Evolutionary conservation across 2,113 vertebrate genomes (phyloP), one percentile per base, ranked within the genome.

Genomic region (Empidonax alnorum): DNA sequence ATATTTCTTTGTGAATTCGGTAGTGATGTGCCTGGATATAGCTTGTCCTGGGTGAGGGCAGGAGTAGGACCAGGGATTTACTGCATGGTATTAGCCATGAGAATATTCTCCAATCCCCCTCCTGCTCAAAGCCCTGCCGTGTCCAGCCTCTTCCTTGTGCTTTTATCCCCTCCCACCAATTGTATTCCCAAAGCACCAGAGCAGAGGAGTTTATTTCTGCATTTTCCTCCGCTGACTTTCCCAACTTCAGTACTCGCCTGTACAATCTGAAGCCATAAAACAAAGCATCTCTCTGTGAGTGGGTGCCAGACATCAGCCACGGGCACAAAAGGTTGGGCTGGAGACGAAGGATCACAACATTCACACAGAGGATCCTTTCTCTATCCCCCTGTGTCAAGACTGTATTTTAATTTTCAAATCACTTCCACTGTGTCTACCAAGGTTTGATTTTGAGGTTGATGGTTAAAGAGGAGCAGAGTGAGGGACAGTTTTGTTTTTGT

Each of bases 351-450:
- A 55, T 73, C 73, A 66, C 20, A 95, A 75, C 35, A 73, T 47
- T 39, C 42, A 73, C 55, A 81, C 74, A 94, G 82, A 80, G 15
- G 12, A 30, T 59, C 75, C 69, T 71, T 86, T 94, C 35, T 81
- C 56, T 22, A 0, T 44, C 50, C 62, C 37, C 76, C n/a, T 87
- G 28, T 35, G 52, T 61, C 71, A 49, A 71, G 50, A 25, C 67
- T 67, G 15, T 27, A 42, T 49, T 88, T 95, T 79, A 80, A 92
- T 96, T 96, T 97, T 79, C 53, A 84, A 59, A 79, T 42, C 7
- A 44, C 22, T 58, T 75, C n/a, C 55, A 59, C 73, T 63, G 12
- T 55, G 18, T 78, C 44, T 71, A 41, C 20, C 19, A 55, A 56
- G 37, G 18, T 53, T 86, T 91, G 59, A 37, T 78, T 87, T 88